Evolutionary conservation across 2,888 invertebrate genomes (phyloP), one percentile per base, ranked within the genome.

Genomic region (Pammene fasciana): DNA sequence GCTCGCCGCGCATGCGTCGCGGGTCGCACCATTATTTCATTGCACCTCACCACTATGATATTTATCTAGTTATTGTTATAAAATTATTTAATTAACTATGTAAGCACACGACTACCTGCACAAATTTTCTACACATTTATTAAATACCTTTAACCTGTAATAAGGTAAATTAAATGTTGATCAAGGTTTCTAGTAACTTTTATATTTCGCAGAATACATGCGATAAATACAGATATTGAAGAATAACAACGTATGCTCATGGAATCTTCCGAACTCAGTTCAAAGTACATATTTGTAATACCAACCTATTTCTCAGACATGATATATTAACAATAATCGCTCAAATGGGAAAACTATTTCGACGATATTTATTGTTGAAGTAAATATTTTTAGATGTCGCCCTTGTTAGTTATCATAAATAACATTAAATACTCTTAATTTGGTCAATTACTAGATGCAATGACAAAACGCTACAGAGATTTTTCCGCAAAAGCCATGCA

Each of bases 351-450:
- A 74, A 83, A 83, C 75, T 78, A 83, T 84, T 85, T 85, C 81
- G 81, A 85, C 84, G 79, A 81, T 82, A 76, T 86, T 82, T 87
- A 86, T 82, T 82, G 84, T 86, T 86, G 84, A 79, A 86, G 82
- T 85, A 82, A 79, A 90, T 92, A 92, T 92, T 92, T 92, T 91
- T 92, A 90, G 91, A 90, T 76, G 79, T 83, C 84, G 83, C 86
- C 86, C 82, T 90, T 91, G 88, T 90, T 55, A 87, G 84, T 79
- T 82, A 80, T 80, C 82, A 83, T 79, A 54, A 41, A 60, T 60
- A 72, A 79, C 79, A 80, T 78, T 75, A 75, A 76, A 79, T 78
- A 74, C 68, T 80, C 75, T 84, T 86, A 74, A 76, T 85, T 87
- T 86, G 74, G 79, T 82, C 78, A 81, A 81, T 83, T 84, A 80